Percentiles rank a stretch among this genome's conserved stretches.
phyloP scores from a whole-genome alignment of 1,140 invertebrate species.

The Vanessa atalanta region DNA sequence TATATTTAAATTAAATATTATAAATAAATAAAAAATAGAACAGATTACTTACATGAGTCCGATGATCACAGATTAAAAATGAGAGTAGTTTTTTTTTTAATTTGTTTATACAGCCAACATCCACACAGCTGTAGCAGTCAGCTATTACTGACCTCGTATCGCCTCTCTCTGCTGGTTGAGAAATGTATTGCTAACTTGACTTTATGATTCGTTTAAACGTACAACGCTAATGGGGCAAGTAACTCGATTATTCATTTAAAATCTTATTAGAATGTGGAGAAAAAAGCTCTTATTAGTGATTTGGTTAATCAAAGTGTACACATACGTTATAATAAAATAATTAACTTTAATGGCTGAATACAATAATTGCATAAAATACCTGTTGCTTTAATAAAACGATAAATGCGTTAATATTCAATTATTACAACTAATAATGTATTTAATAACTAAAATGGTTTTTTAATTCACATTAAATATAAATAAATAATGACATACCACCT shows the following conservation, averaged over 20 bases:
- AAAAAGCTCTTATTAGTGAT: no score
- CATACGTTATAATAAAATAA: no score
- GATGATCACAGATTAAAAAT: constrained; percentile 6
- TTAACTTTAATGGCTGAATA: no score
- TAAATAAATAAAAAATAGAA: background rate
- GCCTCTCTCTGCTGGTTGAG: constrained; percentile 57
- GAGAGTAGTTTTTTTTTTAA: background rate
- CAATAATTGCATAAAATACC: no score
- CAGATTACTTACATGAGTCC: constrained; percentile 2
- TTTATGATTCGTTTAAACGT: constrained; percentile 42
- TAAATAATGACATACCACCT: no score
- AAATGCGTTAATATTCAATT: no score
- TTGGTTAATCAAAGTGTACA: no score
- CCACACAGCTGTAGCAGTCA: constrained; percentile 33
- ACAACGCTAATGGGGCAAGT: constrained; percentile 16
- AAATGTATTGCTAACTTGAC: constrained; percentile 53
- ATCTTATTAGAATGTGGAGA: background rate
- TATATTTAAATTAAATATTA: background rate
- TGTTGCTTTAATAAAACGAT: no score
- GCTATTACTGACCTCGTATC: constrained; percentile 50
- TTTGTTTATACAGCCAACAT: constrained; percentile 1
- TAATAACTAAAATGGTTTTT: no score
- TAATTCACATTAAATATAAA: no score
- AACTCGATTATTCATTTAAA: background rate
- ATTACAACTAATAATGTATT: no score